Base-by-base conservation (phyloP, 2,113 vertebrate species). In the Morone chrysops region DNA sequence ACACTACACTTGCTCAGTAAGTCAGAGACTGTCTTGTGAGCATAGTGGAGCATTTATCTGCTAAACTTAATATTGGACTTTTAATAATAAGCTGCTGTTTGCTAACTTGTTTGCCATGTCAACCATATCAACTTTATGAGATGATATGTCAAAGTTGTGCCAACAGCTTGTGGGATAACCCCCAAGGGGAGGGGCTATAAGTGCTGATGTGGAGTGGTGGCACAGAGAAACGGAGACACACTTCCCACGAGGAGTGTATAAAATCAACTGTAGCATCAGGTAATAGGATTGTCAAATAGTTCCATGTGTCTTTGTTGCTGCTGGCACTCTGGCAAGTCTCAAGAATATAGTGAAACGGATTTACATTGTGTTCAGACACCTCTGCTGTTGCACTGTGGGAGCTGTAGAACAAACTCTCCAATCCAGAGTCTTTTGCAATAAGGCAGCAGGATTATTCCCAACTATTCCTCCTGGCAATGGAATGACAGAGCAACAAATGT, bases 301-400 rank as follows among this genome's bases (percentile, higher is more conserved):
- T 75, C 75, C 63, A 43, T 82, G 56, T 67, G 57, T 84, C 22
- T 77, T 83, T 73, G 40, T 62, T 78, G 65, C 75, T 81, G 57
- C n/a, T 36, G 70, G 22, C 57, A 61, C 57, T 12, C 17, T 14
- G 17, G 54, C 60, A 81, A 83, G 76, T 71, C 74, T 75, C 74
- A 60, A 66, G 78, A 88, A 83, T 57, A 66, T 47, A 48, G 50
- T 89, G 67, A 85, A 91, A 57, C 43, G n/a, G 75, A 88, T 87
- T 89, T 75, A 91, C 13, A 20, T 43, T 61, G 41, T 45, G 71
- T 74, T 89, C 51, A 65, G 75, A 76, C 61, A 38, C 9, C 20
- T 84, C 56, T 38, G 59, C 51, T 74, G 17, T 31, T 41, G 65
- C 67, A 38, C 53, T 40, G 43, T 62, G 82, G 75, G 84, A 79